Base-by-base conservation (phyloP, 2,113 vertebrate genomes). In the Anguilla rostrata region DNA sequence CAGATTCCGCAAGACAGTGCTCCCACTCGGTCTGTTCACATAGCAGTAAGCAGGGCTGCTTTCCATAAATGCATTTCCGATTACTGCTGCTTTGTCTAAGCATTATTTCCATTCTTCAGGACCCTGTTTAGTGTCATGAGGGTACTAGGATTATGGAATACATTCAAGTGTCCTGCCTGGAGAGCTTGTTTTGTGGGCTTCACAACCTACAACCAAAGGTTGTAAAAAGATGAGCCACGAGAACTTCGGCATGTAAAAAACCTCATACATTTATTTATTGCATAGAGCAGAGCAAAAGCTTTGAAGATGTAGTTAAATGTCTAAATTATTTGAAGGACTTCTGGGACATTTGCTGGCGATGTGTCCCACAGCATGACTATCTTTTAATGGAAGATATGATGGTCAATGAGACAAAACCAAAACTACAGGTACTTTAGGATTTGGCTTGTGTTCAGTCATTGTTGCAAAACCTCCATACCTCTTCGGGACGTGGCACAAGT, bases 1-100 rank as follows among this genome's bases (percentile, higher is more conserved):
- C 86, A 46, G 87, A 81, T 39, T 81, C 57, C 83, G 46, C 84
- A 82, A 86, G 71, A 34, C 29, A 20, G 34, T 81, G 84, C 56
- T 85, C 66, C 84, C 49, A 41, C 60, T 66, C 20, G n/a, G 71
- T 12, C n/a, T 75, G 34, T 26, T 34, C 5, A 29, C 26, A 11
- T 29, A 75, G 20, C n/a, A 6, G 18, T 53, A 53, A 12, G 49
- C 49, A 9, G 49, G 12, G 49, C 11, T 53, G 1, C 49, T 53
- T 53, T 53, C 49, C 49, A 53, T 14, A 11, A 53, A 53, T 53
- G 49, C 49, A 53, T 53, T 53, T 53, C 49, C 1, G 7, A 11
- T 53, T 53, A 53, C 7, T 53, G 49, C 49, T 53, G 49, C 49
- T 53, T 53, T 14, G 49, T 53, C 49, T 53, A 53, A 53, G 8